Evolutionary conservation across 1,140 invertebrate species (phyloP).

Genomic region (Tetramorium parvispinum): DNA sequence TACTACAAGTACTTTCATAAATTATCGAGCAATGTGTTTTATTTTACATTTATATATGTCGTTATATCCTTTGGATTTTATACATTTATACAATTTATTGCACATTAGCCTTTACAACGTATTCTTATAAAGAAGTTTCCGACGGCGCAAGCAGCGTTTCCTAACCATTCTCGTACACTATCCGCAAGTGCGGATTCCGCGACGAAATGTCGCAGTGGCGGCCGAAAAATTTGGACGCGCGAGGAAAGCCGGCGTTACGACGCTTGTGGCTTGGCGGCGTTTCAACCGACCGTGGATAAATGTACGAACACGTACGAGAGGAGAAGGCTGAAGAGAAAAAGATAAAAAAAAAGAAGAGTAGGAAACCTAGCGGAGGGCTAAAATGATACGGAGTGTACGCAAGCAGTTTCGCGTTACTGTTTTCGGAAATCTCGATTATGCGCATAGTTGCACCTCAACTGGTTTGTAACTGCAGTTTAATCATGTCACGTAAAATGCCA

Average conservation of each 20-base stretch:
- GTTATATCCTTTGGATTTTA: not conserved
- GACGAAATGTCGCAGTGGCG: constrained; percentile 40
- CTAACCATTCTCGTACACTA: not conserved
- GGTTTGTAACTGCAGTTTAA: constrained; percentile 31
- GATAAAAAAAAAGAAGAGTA: constrained; percentile 54
- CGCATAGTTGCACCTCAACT: constrained; percentile 5
- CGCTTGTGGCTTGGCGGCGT: constrained; percentile 82
- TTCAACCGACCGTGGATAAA: constrained; percentile 76
- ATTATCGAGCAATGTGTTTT: not conserved
- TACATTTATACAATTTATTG: constrained; percentile 1
- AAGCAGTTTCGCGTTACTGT: constrained; percentile 22
- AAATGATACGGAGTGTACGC: constrained; percentile 33
- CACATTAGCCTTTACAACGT: not conserved
- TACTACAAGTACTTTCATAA: not conserved
- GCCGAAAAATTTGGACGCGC: constrained; percentile 70
- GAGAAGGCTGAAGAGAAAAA: constrained; percentile 54
- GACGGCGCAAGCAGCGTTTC: constrained; percentile 8
- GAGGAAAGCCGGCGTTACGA: constrained; percentile 57
- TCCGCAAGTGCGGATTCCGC: constrained; percentile 53
- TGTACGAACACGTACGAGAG: constrained; percentile 71
- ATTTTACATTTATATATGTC: not conserved
- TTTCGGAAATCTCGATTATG: constrained; percentile 11
- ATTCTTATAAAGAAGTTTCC: not conserved
- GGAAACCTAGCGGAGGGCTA: not conserved
- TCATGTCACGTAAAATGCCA: not conserved